Percentiles rank a stretch among this genome's conserved stretches.
phyloP scores from a whole-genome alignment of 1,140 invertebrate genomes.

The Cotesia chilonis region DNA sequence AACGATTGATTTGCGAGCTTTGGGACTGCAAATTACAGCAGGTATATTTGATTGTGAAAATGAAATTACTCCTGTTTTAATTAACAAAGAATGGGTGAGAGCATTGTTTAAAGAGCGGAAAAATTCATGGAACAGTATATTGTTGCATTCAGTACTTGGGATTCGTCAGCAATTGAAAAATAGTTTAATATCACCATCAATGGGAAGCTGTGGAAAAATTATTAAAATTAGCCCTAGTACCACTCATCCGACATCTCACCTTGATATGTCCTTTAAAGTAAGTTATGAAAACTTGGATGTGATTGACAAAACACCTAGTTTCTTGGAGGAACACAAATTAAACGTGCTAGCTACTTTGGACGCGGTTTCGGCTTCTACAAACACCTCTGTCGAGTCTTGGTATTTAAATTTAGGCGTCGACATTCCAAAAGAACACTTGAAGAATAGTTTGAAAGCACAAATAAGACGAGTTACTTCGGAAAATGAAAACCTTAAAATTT shows the following conservation, averaged over 20 bases:
- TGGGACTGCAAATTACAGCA: slow-evolving; percentile 48
- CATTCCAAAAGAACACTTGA: slow-evolving; percentile 45
- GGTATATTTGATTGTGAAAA: slow-evolving; percentile 56
- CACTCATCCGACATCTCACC: slow-evolving; percentile 43
- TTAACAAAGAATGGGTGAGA: slow-evolving; percentile 35
- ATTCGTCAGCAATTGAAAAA: slow-evolving; percentile 40
- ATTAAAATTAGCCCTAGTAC: slow-evolving; percentile 46
- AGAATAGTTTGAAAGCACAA: slow-evolving; percentile 49
- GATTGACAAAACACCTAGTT: slow-evolving; percentile 19
- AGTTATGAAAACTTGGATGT: slow-evolving; percentile 34
- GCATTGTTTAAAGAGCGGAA: slow-evolving; percentile 35
- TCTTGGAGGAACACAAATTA: slow-evolving; percentile 37
- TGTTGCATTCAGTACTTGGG: slow-evolving; percentile 31
- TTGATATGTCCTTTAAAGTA: slow-evolving; percentile 43
- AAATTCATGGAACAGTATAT: slow-evolving; percentile 32
- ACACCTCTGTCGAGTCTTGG: slow-evolving; percentile 50
- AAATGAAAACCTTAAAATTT: slow-evolving; percentile 57
- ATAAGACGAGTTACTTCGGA: slow-evolving; percentile 51
- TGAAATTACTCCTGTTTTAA: slow-evolving; percentile 32
- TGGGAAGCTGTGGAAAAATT: slow-evolving; percentile 45
- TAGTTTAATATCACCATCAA: slow-evolving; percentile 41
- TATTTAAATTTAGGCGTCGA: slow-evolving; percentile 52
- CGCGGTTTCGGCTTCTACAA: slow-evolving; percentile 41
- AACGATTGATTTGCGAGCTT: slow-evolving; percentile 45
- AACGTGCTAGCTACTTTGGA: slow-evolving; percentile 46